phyloP scores from a whole-genome alignment of 2,797 vertebrate species.

The Thunnus albacares region DNA sequence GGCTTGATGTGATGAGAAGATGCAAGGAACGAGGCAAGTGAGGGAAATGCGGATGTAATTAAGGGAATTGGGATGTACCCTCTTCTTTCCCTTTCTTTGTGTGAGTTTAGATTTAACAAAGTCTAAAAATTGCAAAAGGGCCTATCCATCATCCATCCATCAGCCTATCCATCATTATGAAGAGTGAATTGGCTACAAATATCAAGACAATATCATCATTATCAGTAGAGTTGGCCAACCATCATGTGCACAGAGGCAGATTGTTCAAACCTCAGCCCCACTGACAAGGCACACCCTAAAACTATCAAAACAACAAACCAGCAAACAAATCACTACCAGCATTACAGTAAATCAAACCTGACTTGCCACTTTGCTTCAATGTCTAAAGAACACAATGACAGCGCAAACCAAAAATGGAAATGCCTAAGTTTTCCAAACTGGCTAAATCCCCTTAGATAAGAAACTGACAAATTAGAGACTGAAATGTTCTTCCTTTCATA shows the following conservation, averaged over 20 bases:
- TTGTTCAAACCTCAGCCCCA: not conserved
- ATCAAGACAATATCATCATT: not conserved
- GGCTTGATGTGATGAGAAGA: not conserved
- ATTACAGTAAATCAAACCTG: not conserved
- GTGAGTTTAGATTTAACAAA: not conserved
- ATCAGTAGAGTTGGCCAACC: not conserved
- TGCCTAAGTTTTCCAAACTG: not conserved
- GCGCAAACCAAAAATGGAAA: not conserved
- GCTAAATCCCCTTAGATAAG: not conserved
- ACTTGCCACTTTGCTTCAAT: not conserved
- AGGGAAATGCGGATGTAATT: not conserved
- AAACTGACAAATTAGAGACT: not conserved
- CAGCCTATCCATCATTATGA: not conserved
- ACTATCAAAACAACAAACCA: constrained; percentile 6
- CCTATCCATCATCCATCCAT: too few relatives aligned
- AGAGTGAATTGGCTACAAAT: not conserved
- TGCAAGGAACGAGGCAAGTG: not conserved
- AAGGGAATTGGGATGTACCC: not conserved
- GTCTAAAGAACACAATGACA: not conserved
- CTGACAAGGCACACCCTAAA: not conserved
- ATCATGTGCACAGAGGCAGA: not conserved
- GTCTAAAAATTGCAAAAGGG: not conserved
- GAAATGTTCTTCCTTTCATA: too few relatives aligned
- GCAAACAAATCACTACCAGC: not conserved
- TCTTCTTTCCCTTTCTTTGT: not conserved